These are phyloP conservation scores for Chelon auratus DNA, from an alignment of 2,797 vertebrate genomes.

Conservation along the genomic window DNA sequence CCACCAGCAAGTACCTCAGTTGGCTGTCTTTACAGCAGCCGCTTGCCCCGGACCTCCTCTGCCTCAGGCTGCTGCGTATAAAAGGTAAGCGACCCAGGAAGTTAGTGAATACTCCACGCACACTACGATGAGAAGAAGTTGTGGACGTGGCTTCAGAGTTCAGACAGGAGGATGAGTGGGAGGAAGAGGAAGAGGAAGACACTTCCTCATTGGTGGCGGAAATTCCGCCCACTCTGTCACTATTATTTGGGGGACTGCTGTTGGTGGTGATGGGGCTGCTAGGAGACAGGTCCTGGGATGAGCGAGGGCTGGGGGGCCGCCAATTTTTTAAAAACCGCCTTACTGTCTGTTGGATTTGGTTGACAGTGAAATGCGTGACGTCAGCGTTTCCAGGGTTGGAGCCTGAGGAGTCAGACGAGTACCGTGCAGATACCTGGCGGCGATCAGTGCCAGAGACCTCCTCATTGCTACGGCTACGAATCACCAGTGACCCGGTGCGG, in stretches of 20 bases:
- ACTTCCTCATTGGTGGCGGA: slow-evolving; percentile 61
- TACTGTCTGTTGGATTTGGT: slow-evolving; percentile 87
- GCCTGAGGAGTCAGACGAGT: slow-evolving; percentile 70
- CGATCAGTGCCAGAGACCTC: slow-evolving; percentile 74
- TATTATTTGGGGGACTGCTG: slow-evolving; percentile 53
- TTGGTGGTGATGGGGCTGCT: slow-evolving; percentile 52
- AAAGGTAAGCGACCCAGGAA: slow-evolving; percentile 58
- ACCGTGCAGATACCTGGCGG: slow-evolving; percentile 68
- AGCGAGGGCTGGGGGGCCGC: slow-evolving; percentile 67
- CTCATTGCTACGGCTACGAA: slow-evolving; percentile 88
- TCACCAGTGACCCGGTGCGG: slow-evolving; percentile 52
- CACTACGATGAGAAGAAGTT: slow-evolving; percentile 32
- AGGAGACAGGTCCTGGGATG: slow-evolving; percentile 75
- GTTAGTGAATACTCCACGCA: slow-evolving; percentile 49
- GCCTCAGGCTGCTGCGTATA: slow-evolving; percentile 80
- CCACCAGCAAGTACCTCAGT: slow-evolving; percentile 92
- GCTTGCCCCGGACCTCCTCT: slow-evolving; percentile 79
- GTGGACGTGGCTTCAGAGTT: slow-evolving; percentile 59
- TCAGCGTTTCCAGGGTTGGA: slow-evolving; percentile 66
- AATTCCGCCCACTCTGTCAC: slow-evolving; percentile 66
- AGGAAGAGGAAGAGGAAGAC: slow-evolving; percentile 64
- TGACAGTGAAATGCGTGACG: slow-evolving; percentile 86
- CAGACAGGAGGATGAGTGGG: slow-evolving; percentile 52
- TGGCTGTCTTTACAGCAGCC: slow-evolving; percentile 90
- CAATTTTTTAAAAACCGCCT: slow-evolving; percentile 87